phyloP scores from a whole-genome alignment of 2,888 invertebrate species.

The Acleris literana region DNA sequence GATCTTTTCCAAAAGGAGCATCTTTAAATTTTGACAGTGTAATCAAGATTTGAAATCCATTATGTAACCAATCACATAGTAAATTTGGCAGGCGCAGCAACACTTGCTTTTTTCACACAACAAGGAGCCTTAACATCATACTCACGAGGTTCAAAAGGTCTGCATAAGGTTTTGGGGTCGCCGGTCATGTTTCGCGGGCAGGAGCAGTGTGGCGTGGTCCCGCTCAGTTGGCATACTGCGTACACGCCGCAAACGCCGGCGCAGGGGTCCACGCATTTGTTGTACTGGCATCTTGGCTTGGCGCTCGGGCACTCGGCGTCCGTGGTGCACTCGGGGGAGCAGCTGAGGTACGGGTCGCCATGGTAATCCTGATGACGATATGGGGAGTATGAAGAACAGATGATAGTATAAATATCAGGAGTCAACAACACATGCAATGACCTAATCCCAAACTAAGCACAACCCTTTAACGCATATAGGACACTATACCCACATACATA shows the following conservation, averaged over 20 bases:
- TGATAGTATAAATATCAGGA: too few relatives aligned
- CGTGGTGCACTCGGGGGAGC: slow-evolving; percentile 91
- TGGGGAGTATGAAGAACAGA: too few relatives aligned
- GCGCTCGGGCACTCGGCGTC: slow-evolving; percentile 91
- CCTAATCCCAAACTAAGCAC: too few relatives aligned
- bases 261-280: slow-evolving; percentile 93
- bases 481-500: too few relatives aligned
- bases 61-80: too few relatives aligned
- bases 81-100: too few relatives aligned
- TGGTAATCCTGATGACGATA: slow-evolving; percentile 85
- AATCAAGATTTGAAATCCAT: too few relatives aligned
- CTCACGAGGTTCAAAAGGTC: slow-evolving; percentile 91
- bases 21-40: too few relatives aligned
- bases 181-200: slow-evolving; percentile 95
- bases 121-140: slow-evolving; percentile 30
- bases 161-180: slow-evolving; percentile 91
- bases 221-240: slow-evolving; percentile 91
- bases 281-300: slow-evolving; percentile 91
- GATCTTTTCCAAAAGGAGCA: too few relatives aligned
- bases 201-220: slow-evolving; percentile 92
- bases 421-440: too few relatives aligned
- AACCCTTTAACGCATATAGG: too few relatives aligned
- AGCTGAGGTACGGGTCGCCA: slow-evolving; percentile 90
- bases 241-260: slow-evolving; percentile 91
- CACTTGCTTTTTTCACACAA: too few relatives aligned